Base-by-base conservation (phyloP, 2,797 vertebrate species). In the Gymnothorax reevesii region DNA sequence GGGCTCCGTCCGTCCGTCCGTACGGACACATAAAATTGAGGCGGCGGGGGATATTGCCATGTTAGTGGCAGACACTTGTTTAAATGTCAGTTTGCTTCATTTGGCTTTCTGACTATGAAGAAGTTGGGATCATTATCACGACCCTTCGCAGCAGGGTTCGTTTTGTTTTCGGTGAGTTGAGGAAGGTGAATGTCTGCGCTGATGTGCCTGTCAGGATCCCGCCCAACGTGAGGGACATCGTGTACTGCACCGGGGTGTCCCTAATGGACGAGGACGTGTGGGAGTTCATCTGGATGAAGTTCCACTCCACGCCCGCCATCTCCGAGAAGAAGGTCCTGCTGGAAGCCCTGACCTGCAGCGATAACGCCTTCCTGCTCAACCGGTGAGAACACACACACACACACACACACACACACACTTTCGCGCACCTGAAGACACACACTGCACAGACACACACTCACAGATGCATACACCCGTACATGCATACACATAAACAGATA, bases 251-350 rank as follows among this genome's bases (percentile, higher is more conserved):
- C 0, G 98, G 98, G 83, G 98, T 99, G 86, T 99, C 98, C 0
- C 93, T 99, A 89, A 97, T 99, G 95, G 98, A 99, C 89, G 98
- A 99, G 94, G 98, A 99, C 85, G 98, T 99, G 87, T 99, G 98
- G 98, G 98, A 99, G 91, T 99, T 99, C 92, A 98, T 99, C 92
- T 99, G 98, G 98, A 99, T 98, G 98, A 99, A 99, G 95, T 99
- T 99, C 89, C 98, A 99, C 94, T 99, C 98, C 1, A 96, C 97
- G 42, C 96, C 92, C 22, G 97, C 97, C 9, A 94, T 99, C 2
- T 99, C 98, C 0, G 98, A 99, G 94, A 99, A 99, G 94, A 99
- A 99, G 94, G 97, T 99, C 91, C 94, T 99, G 62, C 94, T 99
- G 94, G 98, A 99, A 94, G 98, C 98, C 33, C 96, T 99, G 92